A percentile compares a stretch with the other conserved stretches of the same genome.
Conservation (phyloP, 1,140 invertebrate genomes). For the Ostrea denselamellosa region DNA sequence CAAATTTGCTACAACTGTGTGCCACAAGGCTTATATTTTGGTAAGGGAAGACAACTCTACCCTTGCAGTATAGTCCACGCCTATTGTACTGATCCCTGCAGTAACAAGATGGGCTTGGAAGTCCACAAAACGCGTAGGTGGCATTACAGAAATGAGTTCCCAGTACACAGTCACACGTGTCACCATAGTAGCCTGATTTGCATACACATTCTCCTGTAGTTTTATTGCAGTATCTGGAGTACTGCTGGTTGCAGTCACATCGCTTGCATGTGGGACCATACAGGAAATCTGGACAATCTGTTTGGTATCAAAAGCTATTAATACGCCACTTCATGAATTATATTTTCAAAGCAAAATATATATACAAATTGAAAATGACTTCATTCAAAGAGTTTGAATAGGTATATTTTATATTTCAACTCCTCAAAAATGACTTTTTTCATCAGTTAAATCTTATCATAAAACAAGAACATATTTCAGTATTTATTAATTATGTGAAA, state of each 20-base stretch:
- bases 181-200: background rate
- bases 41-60: background rate
- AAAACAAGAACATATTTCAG: too few species aligned
- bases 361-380: too few species aligned
- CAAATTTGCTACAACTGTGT: too few species aligned
- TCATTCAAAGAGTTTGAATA: too few species aligned
- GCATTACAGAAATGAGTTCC: background rate
- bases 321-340: too few species aligned
- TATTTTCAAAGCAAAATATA: too few species aligned
- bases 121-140: background rate
- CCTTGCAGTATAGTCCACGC: background rate
- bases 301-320: background rate
- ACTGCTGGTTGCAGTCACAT: background rate
- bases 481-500: too few species aligned
- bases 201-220: background rate
- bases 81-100: slow-evolving; percentile 7
- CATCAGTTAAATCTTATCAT: too few species aligned
- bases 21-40: too few species aligned
- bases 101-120: background rate
- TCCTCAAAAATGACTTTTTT: too few species aligned
- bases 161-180: background rate
- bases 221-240: background rate
- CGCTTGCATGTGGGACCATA: background rate
- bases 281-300: background rate
- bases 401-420: too few species aligned